Conservation (phyloP, 2,113 vertebrate species). For the Perca fluviatilis region DNA sequence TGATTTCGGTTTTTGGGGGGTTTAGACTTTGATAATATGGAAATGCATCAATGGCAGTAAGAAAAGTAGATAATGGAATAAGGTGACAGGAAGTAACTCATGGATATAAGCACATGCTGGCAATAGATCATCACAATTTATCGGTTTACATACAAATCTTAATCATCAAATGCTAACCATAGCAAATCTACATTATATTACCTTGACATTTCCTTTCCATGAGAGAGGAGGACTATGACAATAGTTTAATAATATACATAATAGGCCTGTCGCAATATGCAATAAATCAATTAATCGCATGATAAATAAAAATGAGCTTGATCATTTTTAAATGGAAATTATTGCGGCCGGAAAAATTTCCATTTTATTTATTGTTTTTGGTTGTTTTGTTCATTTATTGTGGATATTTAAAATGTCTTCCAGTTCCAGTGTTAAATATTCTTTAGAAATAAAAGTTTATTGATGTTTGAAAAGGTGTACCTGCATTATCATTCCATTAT, state of each 20-base stretch:
- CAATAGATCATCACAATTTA: slow-evolving; percentile 11
- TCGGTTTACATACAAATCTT: not conserved
- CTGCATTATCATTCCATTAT: too few species aligned
- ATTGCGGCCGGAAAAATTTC: too few species aligned
- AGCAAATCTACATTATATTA: not conserved
- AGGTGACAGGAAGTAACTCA: slow-evolving; percentile 11
- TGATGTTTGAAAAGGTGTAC: too few species aligned
- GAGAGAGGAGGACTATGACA: not conserved
- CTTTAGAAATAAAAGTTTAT: too few species aligned
- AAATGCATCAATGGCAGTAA: not conserved
- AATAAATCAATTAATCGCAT: too few species aligned
- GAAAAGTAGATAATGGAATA: slow-evolving; percentile 23
- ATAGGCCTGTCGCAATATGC: not conserved
- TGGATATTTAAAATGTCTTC: too few species aligned
- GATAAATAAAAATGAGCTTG: too few species aligned
- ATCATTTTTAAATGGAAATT: too few species aligned
- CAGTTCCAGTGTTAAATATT: too few species aligned
- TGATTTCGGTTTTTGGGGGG: not conserved
- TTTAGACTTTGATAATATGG: not conserved
- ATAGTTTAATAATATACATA: not conserved
- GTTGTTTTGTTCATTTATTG: too few species aligned
- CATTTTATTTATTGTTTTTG: too few species aligned
- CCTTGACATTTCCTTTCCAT: not conserved
- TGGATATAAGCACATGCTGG: not conserved
- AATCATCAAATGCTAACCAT: not conserved